Evolutionary conservation across 2,888 invertebrate species (phyloP).

Genomic region (Hoplodrina blanda): DNA sequence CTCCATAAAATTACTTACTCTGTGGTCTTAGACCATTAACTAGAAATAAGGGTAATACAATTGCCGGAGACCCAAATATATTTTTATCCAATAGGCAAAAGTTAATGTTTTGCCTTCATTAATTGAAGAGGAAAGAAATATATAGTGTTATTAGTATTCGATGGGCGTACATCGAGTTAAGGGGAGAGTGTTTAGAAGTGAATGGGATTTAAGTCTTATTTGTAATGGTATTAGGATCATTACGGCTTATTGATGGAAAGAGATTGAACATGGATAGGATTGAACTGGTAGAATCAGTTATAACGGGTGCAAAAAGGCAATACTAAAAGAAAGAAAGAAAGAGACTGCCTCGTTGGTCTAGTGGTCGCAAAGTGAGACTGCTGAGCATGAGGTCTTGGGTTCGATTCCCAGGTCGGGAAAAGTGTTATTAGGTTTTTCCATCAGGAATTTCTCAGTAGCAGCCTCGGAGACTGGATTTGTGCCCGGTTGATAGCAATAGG

Average conservation of each 20-base stretch:
- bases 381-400: no score
- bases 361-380: no score
- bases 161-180: conserved; percentile 2
- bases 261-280: no score
- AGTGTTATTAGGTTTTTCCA: no score
- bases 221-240: background rate
- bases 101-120: conserved; percentile 41
- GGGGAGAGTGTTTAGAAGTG: background rate
- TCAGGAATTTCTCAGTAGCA: no score
- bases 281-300: no score
- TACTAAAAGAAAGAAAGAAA: background rate
- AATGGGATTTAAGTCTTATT: conserved; percentile 1
- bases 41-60: conserved; percentile 38
- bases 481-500: no score
- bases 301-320: no score
- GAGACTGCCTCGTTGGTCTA: no score
- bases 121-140: conserved; percentile 33
- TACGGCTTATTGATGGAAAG: background rate
- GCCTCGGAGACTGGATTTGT: no score
- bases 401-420: no score
- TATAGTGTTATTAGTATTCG: conserved; percentile 46
- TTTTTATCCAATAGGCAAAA: conserved; percentile 49
- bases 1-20: conserved; percentile 27
- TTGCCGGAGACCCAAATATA: conserved; percentile 34
- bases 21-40: conserved; percentile 20